These are phyloP conservation scores for Parnassius apollo DNA, from an alignment of 2,888 invertebrate genomes.

Conservation along the genomic window DNA sequence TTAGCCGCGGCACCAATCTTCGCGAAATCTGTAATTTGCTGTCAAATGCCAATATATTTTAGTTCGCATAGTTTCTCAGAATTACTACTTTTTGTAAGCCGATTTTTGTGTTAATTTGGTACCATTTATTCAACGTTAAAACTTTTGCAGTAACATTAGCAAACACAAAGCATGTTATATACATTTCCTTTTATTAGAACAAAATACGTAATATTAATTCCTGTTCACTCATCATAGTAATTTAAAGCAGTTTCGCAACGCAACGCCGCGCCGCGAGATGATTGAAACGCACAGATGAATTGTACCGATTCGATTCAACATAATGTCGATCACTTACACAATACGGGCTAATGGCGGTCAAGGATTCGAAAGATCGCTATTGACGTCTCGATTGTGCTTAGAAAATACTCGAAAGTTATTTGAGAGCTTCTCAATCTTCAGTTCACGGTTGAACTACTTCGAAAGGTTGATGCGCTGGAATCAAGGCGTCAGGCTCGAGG, in stretches of 20 bases:
- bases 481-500: constrained; percentile 3
- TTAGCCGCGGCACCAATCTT: no score
- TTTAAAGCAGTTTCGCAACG: constrained; percentile 49
- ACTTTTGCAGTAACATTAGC: no score
- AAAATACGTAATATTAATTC: neutral
- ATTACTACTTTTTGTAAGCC: no score
- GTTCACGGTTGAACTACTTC: constrained; percentile 10
- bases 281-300: constrained; percentile 54
- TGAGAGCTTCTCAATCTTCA: neutral
- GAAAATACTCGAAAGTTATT: constrained; percentile 10
- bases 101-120: no score
- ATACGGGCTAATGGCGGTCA: constrained; percentile 67
- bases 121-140: no score
- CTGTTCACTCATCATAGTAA: constrained; percentile 1
- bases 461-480: constrained; percentile 4
- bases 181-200: no score
- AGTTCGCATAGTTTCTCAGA: no score
- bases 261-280: constrained; percentile 46
- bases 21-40: no score
- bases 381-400: constrained; percentile 48
- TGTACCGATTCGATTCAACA: constrained; percentile 60
- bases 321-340: constrained; percentile 62
- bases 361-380: constrained; percentile 54
- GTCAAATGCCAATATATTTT: no score
- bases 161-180: no score